A percentile compares a stretch with the other conserved stretches of the same genome.
These are phyloP conservation scores for Aurelia sp. DNA, from an alignment of 30 jellyfish, hydroid and myxozoan species.

Conservation along the genomic window DNA sequence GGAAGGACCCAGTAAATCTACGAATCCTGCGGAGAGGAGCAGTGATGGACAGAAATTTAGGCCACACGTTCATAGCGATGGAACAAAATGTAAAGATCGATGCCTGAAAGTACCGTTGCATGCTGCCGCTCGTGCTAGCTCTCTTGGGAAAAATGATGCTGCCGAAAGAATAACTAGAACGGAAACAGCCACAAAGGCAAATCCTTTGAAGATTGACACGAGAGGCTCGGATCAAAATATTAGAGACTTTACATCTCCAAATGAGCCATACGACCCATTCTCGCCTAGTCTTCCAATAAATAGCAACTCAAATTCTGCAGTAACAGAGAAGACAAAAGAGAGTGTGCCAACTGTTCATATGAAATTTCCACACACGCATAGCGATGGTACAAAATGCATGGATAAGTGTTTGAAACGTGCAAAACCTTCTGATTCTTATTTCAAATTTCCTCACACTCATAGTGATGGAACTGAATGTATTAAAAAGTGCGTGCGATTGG, in stretches of 20 bases:
- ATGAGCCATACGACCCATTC: too few species aligned
- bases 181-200: not conserved
- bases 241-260: not conserved
- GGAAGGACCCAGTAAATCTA: not conserved
- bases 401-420: constrained; percentile 13
- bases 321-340: not conserved
- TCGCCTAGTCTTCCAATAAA: too few species aligned
- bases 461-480: constrained; percentile 79
- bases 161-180: not conserved
- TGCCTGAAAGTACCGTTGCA: constrained; percentile 38
- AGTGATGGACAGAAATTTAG: not conserved
- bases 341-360: not conserved
- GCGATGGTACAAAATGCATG: constrained; percentile 14
- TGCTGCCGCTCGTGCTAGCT: not conserved
- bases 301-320: too few species aligned
- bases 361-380: constrained; percentile 10
- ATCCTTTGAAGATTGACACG: not conserved
- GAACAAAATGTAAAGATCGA: constrained; percentile 48
- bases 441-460: constrained; percentile 79
- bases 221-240: too few species aligned
- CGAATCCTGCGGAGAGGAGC: not conserved
- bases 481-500: constrained; percentile 61
- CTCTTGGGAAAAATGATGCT: not conserved
- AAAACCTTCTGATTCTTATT: constrained; percentile 60
- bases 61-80: constrained; percentile 75